phyloP scores from a whole-genome alignment of 2,113 vertebrate genomes.

The Pygoscelis adeliae region DNA sequence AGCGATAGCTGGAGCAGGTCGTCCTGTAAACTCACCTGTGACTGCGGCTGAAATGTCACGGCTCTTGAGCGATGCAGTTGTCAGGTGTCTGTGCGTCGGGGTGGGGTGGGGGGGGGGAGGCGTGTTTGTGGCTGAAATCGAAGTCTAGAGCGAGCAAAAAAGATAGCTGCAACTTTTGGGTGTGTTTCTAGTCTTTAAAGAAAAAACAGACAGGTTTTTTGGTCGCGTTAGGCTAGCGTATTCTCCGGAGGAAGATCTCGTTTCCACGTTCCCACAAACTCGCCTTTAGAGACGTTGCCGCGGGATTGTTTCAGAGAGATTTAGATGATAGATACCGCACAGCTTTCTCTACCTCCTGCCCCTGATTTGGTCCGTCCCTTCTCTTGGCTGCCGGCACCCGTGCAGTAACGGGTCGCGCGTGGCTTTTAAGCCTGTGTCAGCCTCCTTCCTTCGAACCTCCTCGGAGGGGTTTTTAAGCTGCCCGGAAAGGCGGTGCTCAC shows the following conservation, averaged over 20 bases:
- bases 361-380: background rate
- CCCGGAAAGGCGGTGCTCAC: accelerated
- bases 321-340: background rate
- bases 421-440: background rate
- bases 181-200: background rate
- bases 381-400: background rate
- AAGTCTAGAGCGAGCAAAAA: accelerated
- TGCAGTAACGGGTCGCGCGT: accelerated
- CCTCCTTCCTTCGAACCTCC: background rate
- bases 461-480: no score
- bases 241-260: background rate
- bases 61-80: no score
- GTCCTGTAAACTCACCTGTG: background rate
- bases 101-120: no score
- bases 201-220: accelerated
- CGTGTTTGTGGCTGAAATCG: background rate
- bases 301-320: background rate
- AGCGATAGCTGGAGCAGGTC: background rate
- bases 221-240: background rate
- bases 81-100: background rate
- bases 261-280: background rate
- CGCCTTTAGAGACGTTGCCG: background rate
- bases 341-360: background rate
- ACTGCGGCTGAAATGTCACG: background rate
- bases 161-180: background rate